phyloP scores from a whole-genome alignment of 2,797 vertebrate species.

The Rhinichthys osculus region DNA sequence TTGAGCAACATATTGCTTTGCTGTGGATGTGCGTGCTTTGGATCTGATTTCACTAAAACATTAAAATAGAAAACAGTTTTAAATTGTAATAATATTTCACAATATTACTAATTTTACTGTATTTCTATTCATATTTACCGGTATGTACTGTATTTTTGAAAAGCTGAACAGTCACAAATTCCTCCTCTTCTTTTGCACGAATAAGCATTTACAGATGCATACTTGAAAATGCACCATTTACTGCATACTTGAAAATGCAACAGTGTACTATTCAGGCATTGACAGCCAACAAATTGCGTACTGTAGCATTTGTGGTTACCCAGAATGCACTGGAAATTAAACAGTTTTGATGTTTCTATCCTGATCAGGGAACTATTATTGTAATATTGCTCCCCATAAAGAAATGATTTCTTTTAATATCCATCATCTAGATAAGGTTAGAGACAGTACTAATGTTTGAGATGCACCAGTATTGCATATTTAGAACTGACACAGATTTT shows the following conservation, averaged over 20 bases:
- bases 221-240: slow-evolving; percentile 6
- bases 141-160: too few species aligned
- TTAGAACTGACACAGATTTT: neutral
- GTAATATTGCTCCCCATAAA: neutral
- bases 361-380: neutral
- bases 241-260: slow-evolving; percentile 1
- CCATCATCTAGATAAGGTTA: neutral
- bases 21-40: too few species aligned
- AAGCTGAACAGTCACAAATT: neutral
- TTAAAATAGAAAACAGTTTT: neutral
- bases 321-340: neutral
- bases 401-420: neutral
- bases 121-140: neutral
- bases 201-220: neutral
- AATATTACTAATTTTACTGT: too few species aligned
- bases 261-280: neutral
- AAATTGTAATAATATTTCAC: neutral
- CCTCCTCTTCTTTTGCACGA: neutral
- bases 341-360: neutral
- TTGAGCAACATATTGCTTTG: too few species aligned
- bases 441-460: neutral
- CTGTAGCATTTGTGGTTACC: slow-evolving; percentile 4
- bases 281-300: neutral
- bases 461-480: neutral
- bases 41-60: too few species aligned